A percentile compares a stretch with the other conserved stretches of the same genome.
phyloP scores from a whole-genome alignment of 2,797 vertebrate genomes.

The Enteromius unitaeniatus region DNA sequence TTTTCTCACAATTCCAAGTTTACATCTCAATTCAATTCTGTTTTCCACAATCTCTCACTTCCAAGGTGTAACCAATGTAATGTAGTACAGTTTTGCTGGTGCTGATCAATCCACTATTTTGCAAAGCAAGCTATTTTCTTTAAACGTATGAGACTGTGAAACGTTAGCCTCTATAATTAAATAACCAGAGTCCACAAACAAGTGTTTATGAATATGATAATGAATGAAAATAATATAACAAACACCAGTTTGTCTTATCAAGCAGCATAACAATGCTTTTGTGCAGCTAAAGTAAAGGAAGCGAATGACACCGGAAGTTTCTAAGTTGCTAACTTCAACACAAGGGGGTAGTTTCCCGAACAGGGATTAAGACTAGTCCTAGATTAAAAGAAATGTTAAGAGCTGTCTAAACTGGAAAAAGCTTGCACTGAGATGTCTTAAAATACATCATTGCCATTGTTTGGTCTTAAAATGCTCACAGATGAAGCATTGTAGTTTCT shows the following conservation, averaged over 20 bases:
- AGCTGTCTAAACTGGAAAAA: too few species aligned
- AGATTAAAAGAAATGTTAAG: too few species aligned
- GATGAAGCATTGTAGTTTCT: too few species aligned
- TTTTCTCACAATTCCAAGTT: not conserved
- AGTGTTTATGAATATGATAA: not conserved
- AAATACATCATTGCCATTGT: too few species aligned
- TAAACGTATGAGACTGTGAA: too few species aligned
- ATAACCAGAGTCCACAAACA: not conserved
- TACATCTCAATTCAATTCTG: too few species aligned
- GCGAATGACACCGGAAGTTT: not conserved
- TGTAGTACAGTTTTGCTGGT: not conserved
- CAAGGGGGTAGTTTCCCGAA: too few species aligned
- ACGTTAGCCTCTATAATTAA: not conserved
- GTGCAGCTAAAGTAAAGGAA: not conserved
- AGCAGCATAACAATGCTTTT: not conserved
- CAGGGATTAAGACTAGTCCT: too few species aligned
- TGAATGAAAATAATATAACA: not conserved
- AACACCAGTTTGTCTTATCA: not conserved
- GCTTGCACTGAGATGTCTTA: too few species aligned
- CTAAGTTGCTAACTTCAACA: not conserved
- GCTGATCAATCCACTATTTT: not conserved
- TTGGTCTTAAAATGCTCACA: too few species aligned
- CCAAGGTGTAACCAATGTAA: too few species aligned
- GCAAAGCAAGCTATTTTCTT: too few species aligned
- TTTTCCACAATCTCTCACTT: not conserved